Conservation (phyloP, 2,888 invertebrate genomes). For the Scaeva pyrastri region DNA sequence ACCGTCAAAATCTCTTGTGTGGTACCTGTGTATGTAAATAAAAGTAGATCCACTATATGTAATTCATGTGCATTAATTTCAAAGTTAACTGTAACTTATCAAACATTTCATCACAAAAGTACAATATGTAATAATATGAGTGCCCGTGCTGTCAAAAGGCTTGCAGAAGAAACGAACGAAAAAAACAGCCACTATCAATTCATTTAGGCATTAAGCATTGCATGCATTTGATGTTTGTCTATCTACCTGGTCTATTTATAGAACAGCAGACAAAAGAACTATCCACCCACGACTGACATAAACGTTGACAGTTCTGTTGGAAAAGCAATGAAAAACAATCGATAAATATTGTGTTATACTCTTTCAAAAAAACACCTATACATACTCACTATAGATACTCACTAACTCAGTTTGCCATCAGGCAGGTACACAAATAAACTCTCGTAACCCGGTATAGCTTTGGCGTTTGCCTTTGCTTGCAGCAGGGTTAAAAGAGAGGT, state of each 20-base stretch:
- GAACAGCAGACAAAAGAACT: conserved; percentile 32
- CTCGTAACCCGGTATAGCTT: not conserved
- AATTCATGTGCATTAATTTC: not conserved
- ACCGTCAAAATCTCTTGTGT: no score
- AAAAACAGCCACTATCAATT: not conserved
- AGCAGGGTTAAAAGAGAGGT: not conserved
- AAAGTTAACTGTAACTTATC: not conserved
- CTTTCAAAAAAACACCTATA: not conserved
- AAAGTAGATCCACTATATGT: no score
- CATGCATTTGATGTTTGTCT: conserved; percentile 28
- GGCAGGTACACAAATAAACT: not conserved
- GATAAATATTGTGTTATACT: conserved; percentile 6
- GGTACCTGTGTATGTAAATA: no score
- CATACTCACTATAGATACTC: no score
- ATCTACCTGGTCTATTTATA: conserved; percentile 44
- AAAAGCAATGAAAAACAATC: conserved; percentile 6
- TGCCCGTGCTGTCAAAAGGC: not conserved
- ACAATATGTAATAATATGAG: no score
- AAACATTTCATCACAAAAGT: not conserved
- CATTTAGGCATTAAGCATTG: conserved; percentile 2
- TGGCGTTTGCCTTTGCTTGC: not conserved
- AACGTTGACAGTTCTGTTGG: conserved; percentile 27
- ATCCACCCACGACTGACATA: conserved; percentile 35
- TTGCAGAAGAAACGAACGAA: not conserved
- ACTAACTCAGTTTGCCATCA: no score